These are phyloP conservation scores for Glaucidium brasilianum DNA, from an alignment of 2,113 vertebrate species.

Conservation along the genomic window DNA sequence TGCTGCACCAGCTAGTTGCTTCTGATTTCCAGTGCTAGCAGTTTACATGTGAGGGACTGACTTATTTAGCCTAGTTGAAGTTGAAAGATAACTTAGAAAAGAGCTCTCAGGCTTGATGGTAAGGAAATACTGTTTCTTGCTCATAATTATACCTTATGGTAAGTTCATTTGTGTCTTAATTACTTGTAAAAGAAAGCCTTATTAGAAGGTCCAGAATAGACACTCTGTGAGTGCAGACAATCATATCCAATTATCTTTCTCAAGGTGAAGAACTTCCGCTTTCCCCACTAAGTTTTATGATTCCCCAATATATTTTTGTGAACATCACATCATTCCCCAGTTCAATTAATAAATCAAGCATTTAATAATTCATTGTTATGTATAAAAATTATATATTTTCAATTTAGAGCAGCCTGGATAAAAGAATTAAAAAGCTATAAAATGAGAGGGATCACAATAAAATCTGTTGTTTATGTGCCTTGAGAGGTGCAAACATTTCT, in stretches of 20 bases:
- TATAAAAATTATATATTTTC: neutral
- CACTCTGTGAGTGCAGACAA: neutral
- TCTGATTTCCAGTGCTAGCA: neutral
- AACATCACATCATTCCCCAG: neutral
- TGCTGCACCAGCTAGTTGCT: neutral
- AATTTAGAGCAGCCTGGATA: neutral
- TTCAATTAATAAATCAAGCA: neutral
- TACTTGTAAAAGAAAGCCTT: neutral
- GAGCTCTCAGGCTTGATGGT: neutral
- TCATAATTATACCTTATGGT: neutral
- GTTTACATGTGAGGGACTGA: neutral
- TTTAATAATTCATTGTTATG: neutral
- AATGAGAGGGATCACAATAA: neutral
- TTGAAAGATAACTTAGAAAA: neutral
- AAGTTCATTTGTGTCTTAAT: neutral
- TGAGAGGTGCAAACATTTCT: neutral
- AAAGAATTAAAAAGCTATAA: neutral
- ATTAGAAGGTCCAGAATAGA: neutral
- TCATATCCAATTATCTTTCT: neutral
- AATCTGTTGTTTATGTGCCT: rapidly evolving
- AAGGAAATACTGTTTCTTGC: neutral
- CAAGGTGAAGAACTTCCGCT: neutral
- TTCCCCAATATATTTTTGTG: neutral
- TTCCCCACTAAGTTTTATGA: neutral
- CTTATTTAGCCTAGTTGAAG: neutral